These are phyloP conservation scores for Syngnathoides biaculeatus DNA, from an alignment of 2,113 vertebrate genomes.

Conservation along the genomic window DNA sequence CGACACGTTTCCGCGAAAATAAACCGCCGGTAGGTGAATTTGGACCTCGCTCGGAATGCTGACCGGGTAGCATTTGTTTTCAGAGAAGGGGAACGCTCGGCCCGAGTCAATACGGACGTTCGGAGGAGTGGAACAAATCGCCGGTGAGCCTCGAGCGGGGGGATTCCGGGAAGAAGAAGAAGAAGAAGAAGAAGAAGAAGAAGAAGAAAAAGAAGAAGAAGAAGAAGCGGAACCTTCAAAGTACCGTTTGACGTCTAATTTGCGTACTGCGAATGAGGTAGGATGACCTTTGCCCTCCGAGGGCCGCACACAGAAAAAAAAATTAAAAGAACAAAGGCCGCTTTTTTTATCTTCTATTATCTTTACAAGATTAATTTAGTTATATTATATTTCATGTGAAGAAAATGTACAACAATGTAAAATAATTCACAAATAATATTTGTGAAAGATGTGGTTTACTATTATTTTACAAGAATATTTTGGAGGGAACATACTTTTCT, in stretches of 20 bases:
- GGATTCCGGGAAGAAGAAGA: slow-evolving; percentile 6
- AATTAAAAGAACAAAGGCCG: too few relatives aligned
- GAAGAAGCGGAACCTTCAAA: not conserved
- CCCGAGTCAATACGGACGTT: slow-evolving; percentile 22
- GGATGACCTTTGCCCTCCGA: not conserved
- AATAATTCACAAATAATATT: too few relatives aligned
- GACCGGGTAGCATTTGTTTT: slow-evolving; percentile 19
- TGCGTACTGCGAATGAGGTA: not conserved
- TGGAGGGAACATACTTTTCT: too few relatives aligned
- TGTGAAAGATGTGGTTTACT: too few relatives aligned
- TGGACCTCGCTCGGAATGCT: slow-evolving; percentile 4
- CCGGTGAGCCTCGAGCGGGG: not conserved
- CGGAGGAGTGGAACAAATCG: not conserved
- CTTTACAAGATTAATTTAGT: too few relatives aligned
- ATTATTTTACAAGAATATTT: too few relatives aligned
- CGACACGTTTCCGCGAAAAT: slow-evolving; percentile 20
- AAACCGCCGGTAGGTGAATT: slow-evolving; percentile 16
- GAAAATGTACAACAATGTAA: too few relatives aligned
- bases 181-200: too few relatives aligned
- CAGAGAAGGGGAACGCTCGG: not conserved
- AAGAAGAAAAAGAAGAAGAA: too few relatives aligned
- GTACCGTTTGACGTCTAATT: not conserved
- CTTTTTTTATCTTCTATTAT: too few relatives aligned
- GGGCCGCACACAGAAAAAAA: not conserved
- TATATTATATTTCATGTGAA: too few relatives aligned